phyloP scores from a whole-genome alignment of 2,113 vertebrate genomes.

The Calonectris borealis region DNA sequence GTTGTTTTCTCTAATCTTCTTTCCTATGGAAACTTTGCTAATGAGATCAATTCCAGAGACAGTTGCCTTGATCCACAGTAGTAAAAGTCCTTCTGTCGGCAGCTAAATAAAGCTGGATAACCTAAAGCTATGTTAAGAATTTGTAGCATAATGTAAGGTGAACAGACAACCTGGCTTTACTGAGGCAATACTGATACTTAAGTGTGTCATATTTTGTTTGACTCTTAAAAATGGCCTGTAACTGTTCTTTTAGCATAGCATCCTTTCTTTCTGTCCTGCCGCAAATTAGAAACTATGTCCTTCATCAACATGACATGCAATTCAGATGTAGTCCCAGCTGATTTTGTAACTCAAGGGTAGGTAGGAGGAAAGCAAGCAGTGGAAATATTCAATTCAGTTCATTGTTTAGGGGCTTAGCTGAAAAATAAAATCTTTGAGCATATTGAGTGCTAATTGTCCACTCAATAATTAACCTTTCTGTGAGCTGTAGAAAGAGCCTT shows the following conservation, averaged over 20 bases:
- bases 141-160: slow-evolving; percentile 43
- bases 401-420: background rate
- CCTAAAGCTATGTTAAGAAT: slow-evolving; percentile 42
- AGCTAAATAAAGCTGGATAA: slow-evolving; percentile 66
- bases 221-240: slow-evolving; percentile 50
- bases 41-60: slow-evolving; percentile 69
- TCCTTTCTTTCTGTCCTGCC: background rate
- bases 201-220: slow-evolving; percentile 51
- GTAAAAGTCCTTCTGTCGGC: slow-evolving; percentile 60
- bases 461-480: background rate
- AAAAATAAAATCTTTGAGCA: background rate
- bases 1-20: slow-evolving; percentile 52
- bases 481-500: background rate
- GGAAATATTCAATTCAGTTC: background rate
- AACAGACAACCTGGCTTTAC: slow-evolving; percentile 66
- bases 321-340: background rate
- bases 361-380: background rate
- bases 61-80: slow-evolving; percentile 60
- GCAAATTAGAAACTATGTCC: background rate
- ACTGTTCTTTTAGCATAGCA: slow-evolving; percentile 61
- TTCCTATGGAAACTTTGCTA: slow-evolving; percentile 69
- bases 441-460: background rate
- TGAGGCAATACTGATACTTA: background rate
- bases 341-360: background rate
- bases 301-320: background rate